These are phyloP conservation scores for Malacosoma neustria DNA, from an alignment of 2,888 invertebrate genomes.

Conservation along the genomic window DNA sequence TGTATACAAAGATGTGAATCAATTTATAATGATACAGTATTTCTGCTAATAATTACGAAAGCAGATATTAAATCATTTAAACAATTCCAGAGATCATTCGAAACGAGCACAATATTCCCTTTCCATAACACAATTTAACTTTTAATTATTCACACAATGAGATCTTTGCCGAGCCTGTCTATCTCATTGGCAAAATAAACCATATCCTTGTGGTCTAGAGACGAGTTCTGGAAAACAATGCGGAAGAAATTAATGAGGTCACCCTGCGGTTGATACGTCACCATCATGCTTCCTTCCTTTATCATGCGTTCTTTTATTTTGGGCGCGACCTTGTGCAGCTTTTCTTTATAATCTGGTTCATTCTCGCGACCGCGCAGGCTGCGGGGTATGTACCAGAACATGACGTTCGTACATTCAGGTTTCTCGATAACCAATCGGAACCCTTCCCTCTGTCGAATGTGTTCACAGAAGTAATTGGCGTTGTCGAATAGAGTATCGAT, in stretches of 20 bases:
- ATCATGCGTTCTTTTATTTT: conserved; percentile 97
- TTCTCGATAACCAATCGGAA: conserved; percentile 83
- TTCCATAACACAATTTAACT: conserved; percentile 4
- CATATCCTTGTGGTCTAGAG: conserved; percentile 88
- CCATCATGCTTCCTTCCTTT: conserved; percentile 95
- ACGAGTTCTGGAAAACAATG: conserved; percentile 93
- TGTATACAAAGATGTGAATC: too few relatives aligned
- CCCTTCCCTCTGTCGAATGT: conserved; percentile 79
- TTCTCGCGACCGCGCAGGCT: conserved; percentile 74
- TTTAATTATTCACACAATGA: conserved; percentile 35
- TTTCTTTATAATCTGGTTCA: conserved; percentile 75
- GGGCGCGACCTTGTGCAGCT: conserved; percentile 89
- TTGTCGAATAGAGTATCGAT: conserved; percentile 86
- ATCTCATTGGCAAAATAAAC: conserved; percentile 91
- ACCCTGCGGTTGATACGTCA: conserved; percentile 94
- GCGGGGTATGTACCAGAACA: conserved; percentile 97
- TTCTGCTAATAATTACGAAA: too few relatives aligned
- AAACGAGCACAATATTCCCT: background rate
- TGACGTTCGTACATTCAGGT: conserved; percentile 95
- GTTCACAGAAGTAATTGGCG: conserved; percentile 80
- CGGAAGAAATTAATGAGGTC: conserved; percentile 95
- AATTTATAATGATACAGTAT: too few relatives aligned
- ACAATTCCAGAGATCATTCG: background rate
- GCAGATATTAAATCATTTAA: background rate
- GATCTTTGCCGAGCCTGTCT: conserved; percentile 85